phyloP scores from a whole-genome alignment of 1,140 invertebrate species.

The Augochlora pura region DNA sequence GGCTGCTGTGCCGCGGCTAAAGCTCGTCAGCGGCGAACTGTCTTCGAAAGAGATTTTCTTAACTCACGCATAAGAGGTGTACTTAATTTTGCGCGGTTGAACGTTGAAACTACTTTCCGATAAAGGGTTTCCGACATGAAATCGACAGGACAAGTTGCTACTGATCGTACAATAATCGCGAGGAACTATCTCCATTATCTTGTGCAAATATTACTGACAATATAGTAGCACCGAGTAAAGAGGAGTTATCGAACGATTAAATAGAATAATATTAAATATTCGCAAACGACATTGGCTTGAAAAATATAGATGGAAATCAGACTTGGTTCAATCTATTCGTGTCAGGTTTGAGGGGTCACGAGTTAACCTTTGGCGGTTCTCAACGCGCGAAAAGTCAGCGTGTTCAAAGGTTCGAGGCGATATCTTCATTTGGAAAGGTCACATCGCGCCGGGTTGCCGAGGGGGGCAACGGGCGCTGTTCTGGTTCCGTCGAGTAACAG shows the following conservation, averaged over 20 bases:
- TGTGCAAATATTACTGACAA: too few relatives aligned
- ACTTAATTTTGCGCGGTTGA: slow-evolving; percentile 6
- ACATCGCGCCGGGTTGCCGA: background rate
- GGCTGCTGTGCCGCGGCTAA: background rate
- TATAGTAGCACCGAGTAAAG: too few relatives aligned
- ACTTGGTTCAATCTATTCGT: too few relatives aligned
- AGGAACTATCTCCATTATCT: too few relatives aligned
- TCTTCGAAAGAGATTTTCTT: background rate
- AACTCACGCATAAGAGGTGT: background rate
- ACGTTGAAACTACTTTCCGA: background rate
- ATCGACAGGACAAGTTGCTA: too few relatives aligned
- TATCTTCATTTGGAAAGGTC: slow-evolving; percentile 55
- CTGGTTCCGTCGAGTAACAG: slow-evolving; percentile 46
- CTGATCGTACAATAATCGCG: too few relatives aligned
- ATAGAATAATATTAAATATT: too few relatives aligned
- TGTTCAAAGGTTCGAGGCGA: slow-evolving; percentile 11
- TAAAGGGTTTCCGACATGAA: background rate
- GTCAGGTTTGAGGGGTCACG: background rate
- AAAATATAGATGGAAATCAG: too few relatives aligned
- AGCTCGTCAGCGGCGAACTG: slow-evolving; percentile 1
- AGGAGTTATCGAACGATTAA: too few relatives aligned
- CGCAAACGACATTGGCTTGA: too few relatives aligned
- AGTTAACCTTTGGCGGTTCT: background rate
- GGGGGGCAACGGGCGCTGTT: slow-evolving; percentile 18
- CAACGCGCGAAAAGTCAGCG: background rate